phyloP scores from a whole-genome alignment of 1,140 invertebrate genomes.

The Pogonomyrmex californicus region DNA sequence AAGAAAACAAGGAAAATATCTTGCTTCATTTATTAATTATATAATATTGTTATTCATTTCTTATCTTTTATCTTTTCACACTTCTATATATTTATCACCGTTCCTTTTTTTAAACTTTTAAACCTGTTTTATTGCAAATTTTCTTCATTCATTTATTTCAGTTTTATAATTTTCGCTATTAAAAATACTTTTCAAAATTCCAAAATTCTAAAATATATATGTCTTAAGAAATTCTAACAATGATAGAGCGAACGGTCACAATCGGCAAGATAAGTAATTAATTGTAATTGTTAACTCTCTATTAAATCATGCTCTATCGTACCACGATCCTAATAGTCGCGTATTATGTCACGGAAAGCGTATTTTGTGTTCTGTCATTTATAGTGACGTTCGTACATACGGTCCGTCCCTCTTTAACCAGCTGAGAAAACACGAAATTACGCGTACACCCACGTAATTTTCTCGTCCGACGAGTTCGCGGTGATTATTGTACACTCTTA shows the following conservation, averaged over 20 bases:
- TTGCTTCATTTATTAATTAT: constrained; percentile 10
- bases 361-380: neutral
- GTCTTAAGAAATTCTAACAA: constrained; percentile 23
- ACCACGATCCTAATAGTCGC: constrained; percentile 63
- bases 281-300: constrained; percentile 73
- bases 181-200: neutral
- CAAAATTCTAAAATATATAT: neutral
- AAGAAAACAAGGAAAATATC: neutral
- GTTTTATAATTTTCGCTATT: constrained; percentile 22
- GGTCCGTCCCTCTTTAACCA: constrained; percentile 35
- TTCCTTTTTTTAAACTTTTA: constrained; percentile 7
- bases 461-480: constrained; percentile 24
- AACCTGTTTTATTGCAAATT: neutral
- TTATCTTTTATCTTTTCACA: neutral
- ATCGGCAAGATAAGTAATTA: constrained; percentile 63
- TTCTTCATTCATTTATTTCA: constrained; percentile 1
- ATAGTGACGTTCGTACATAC: neutral
- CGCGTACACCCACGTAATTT: constrained; percentile 46
- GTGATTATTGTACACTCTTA: constrained; percentile 35
- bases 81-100: neutral
- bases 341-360: constrained; percentile 73
- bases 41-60: constrained; percentile 5
- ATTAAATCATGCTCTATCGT: constrained; percentile 74
- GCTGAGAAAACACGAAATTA: constrained; percentile 61
- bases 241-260: constrained; percentile 19